These are phyloP conservation scores for Aplodontia rufa DNA, from an alignment of 2,113 vertebrate species.

Conservation along the genomic window DNA sequence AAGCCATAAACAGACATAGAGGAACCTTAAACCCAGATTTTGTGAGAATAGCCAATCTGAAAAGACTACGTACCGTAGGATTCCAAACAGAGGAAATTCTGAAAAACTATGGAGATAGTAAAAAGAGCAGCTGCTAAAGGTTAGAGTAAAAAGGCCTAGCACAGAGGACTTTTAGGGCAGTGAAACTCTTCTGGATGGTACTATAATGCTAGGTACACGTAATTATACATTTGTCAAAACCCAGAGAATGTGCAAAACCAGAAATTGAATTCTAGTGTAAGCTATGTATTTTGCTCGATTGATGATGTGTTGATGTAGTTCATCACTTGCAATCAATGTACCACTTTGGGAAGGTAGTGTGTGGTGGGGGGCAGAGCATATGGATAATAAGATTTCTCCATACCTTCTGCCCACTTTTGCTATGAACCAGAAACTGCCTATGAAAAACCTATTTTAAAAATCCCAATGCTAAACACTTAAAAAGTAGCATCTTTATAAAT, in stretches of 20 bases:
- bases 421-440: neutral
- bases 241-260: rapidly evolving
- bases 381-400: neutral
- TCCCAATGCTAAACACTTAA: neutral
- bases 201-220: neutral
- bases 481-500: neutral
- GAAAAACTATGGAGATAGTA: neutral
- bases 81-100: neutral
- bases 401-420: neutral
- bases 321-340: neutral
- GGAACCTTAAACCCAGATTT: neutral
- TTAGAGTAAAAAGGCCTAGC: neutral
- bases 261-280: neutral
- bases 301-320: neutral
- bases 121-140: neutral
- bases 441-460: neutral
- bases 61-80: neutral
- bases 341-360: neutral
- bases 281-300: neutral
- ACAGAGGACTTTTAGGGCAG: neutral
- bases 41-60: neutral
- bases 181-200: neutral
- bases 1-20: neutral
- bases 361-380: neutral
- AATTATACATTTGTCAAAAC: neutral